phyloP scores from a whole-genome alignment of 2,888 invertebrate genomes.

The Ommatoiulus sabulosus region DNA sequence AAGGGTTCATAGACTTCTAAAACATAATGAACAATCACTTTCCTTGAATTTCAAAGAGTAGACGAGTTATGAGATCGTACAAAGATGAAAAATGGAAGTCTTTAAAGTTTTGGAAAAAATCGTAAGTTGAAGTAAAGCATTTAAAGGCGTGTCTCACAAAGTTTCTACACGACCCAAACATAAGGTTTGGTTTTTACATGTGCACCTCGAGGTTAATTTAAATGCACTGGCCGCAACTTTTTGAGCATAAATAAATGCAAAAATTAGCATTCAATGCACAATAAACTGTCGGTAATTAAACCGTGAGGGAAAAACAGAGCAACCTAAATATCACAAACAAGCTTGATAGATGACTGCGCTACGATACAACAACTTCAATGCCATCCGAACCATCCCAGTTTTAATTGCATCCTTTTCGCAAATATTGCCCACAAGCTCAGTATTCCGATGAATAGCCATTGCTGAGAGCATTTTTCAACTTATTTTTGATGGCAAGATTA shows the following conservation, averaged over 20 bases:
- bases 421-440: not conserved
- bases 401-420: slow-evolving; percentile 29
- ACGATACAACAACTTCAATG: slow-evolving; percentile 6
- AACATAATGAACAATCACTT: too few species aligned
- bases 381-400: slow-evolving; percentile 39
- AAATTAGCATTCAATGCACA: slow-evolving; percentile 14
- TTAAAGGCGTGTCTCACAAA: not conserved
- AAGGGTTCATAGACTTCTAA: too few species aligned
- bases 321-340: slow-evolving; percentile 41
- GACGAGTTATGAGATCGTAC: too few species aligned
- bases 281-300: not conserved
- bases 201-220: not conserved
- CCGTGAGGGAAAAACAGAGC: not conserved
- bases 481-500: not conserved
- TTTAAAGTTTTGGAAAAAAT: not conserved
- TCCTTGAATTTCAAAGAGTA: too few species aligned
- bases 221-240: not conserved
- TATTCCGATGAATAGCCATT: not conserved
- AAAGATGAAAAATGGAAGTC: not conserved
- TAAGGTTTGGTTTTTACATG: not conserved
- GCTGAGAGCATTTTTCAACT: not conserved
- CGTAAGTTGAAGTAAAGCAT: not conserved
- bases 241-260: not conserved
- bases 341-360: slow-evolving; percentile 31
- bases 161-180: not conserved